phyloP scores from a whole-genome alignment of 2,888 invertebrate genomes.

The Clunio marinus region DNA sequence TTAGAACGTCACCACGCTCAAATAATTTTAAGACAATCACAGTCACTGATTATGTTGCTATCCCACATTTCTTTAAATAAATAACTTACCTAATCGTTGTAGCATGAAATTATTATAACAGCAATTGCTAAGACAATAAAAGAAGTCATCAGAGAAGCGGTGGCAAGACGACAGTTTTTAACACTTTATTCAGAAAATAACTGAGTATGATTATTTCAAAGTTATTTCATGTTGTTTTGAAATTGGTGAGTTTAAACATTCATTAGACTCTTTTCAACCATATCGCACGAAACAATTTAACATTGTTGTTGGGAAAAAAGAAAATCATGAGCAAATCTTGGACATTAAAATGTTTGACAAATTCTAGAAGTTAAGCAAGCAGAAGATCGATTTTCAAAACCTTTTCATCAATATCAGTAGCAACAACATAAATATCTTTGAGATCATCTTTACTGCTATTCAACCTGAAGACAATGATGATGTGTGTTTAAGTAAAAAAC shows the following conservation, averaged over 20 bases:
- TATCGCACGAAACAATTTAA: slow-evolving; percentile 20
- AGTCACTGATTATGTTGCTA: neutral
- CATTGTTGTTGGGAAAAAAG: too few relatives aligned
- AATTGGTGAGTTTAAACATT: neutral
- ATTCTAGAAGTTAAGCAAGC: too few relatives aligned
- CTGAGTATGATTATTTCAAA: neutral
- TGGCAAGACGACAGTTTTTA: neutral
- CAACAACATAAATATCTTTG: too few relatives aligned
- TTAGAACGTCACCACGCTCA: slow-evolving; percentile 26
- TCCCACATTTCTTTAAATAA: slow-evolving; percentile 5
- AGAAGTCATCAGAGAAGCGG: slow-evolving; percentile 5
- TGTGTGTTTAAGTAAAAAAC: neutral
- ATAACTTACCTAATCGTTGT: neutral
- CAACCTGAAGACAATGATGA: too few relatives aligned
- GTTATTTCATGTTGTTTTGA: neutral
- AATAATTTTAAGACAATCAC: neutral
- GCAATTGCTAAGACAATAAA: slow-evolving; percentile 19
- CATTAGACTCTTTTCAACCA: slow-evolving; percentile 2
- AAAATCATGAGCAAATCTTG: too few relatives aligned
- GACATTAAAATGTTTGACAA: too few relatives aligned
- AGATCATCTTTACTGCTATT: too few relatives aligned
- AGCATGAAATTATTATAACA: slow-evolving; percentile 18
- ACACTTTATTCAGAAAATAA: neutral
- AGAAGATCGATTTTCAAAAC: too few relatives aligned
- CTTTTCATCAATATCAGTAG: too few relatives aligned